Evolutionary conservation across 2,113 vertebrate species (phyloP).

Genomic region (Aramus guarauna): DNA sequence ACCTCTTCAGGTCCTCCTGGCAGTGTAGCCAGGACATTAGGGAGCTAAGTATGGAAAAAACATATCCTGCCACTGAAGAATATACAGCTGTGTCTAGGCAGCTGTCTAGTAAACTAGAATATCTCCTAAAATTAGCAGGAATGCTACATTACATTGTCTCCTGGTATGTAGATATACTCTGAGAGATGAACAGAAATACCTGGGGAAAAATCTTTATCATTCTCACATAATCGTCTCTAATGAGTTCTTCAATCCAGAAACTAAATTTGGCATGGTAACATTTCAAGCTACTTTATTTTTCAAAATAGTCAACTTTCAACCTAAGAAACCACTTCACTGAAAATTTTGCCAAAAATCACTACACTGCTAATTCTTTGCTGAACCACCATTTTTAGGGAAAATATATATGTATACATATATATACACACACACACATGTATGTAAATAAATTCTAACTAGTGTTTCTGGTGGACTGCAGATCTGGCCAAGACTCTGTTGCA

Average conservation of each 20-base stretch:
- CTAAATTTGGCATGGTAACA: neutral
- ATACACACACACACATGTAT: rapidly evolving
- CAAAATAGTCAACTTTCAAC: neutral
- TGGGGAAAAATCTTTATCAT: neutral
- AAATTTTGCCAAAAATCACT: neutral
- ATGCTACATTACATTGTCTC: neutral
- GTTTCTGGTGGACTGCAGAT: neutral
- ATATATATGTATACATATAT: neutral
- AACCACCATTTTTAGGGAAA: neutral
- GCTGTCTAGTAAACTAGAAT: neutral
- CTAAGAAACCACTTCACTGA: neutral
- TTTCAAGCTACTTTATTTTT: neutral
- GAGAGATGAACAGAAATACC: neutral
- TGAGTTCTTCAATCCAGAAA: neutral
- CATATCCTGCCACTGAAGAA: neutral
- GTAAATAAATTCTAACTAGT: neutral
- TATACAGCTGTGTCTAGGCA: neutral
- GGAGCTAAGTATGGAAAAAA: neutral
- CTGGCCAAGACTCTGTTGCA: neutral
- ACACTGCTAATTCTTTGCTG: neutral
- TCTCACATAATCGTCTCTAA: neutral
- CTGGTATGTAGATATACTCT: neutral
- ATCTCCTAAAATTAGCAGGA: neutral
- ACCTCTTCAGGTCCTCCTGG: neutral
- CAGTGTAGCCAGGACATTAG: neutral